phyloP scores from a whole-genome alignment of 92 coral and sea anemone genomes.

The Phymanthus crucifer region DNA sequence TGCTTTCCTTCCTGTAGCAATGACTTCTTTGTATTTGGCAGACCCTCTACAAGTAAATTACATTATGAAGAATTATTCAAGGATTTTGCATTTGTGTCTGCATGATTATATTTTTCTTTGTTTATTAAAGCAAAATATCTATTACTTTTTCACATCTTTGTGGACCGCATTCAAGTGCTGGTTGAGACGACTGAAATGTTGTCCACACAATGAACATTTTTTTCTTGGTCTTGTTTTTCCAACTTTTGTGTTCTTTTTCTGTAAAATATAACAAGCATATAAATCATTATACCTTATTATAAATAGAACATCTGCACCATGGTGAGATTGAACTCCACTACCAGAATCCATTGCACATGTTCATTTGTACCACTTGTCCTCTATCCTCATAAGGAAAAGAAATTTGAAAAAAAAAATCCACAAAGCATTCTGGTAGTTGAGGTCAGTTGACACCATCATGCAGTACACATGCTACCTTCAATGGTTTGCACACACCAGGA shows the following conservation, averaged over 20 bases:
- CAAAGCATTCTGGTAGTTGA: no score
- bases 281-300: no score
- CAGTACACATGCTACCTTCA: no score
- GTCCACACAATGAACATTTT: constrained; percentile 22
- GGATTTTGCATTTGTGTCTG: not conserved
- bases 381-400: no score
- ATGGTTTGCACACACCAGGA: no score
- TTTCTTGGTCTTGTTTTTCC: constrained; percentile 7
- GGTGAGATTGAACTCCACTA: no score
- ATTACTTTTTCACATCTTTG: constrained; percentile 19
- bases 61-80: constrained; percentile 2
- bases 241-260: constrained; percentile 2
- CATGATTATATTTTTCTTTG: not conserved
- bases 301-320: no score
- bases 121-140: not conserved
- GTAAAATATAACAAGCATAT: not conserved
- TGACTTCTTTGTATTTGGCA: constrained; percentile 7
- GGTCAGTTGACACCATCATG: no score
- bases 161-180: constrained; percentile 10
- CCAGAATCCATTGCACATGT: no score
- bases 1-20: constrained; percentile 4
- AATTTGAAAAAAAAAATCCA: no score
- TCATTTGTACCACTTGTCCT: no score
- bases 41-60: constrained; percentile 12
- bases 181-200: constrained; percentile 9